These are phyloP conservation scores for Drosophila punjabiensis DNA, from an alignment of 1,140 invertebrate genomes.

Conservation along the genomic window DNA sequence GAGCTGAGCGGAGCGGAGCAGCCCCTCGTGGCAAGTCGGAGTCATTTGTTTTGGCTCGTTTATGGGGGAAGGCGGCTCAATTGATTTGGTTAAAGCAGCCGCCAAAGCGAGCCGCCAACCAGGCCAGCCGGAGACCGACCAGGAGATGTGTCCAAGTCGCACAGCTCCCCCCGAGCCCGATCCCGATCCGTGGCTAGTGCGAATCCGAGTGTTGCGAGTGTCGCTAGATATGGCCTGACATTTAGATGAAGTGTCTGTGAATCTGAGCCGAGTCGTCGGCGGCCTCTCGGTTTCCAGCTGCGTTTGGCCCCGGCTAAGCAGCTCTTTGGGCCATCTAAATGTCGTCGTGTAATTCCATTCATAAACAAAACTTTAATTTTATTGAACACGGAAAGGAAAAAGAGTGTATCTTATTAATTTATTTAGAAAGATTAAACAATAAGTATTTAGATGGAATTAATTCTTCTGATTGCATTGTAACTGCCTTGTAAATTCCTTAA, in stretches of 20 bases:
- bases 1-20: conserved; percentile 6
- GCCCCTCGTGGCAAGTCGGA: conserved; percentile 43
- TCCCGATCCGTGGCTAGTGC: conserved; percentile 46
- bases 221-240: conserved; percentile 84
- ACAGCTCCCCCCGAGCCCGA: conserved; percentile 12
- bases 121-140: conserved; percentile 10
- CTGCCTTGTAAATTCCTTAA: too few species aligned
- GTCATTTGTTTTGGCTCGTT: conserved; percentile 82
- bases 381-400: conserved; percentile 45
- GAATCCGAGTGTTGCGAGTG: conserved; percentile 75
- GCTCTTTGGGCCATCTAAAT: conserved; percentile 50
- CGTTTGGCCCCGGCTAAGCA: conserved; percentile 47
- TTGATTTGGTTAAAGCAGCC: conserved; percentile 82
- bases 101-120: conserved; percentile 71
- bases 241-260: conserved; percentile 85
- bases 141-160: conserved; percentile 24
- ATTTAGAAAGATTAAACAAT: neutral
- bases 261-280: conserved; percentile 60
- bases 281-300: conserved; percentile 65
- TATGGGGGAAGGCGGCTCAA: conserved; percentile 78
- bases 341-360: conserved; percentile 79
- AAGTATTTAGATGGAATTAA: neutral
- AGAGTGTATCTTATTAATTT: neutral
- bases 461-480: too few species aligned
- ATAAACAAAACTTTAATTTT: conserved; percentile 85